Conservation (phyloP, 1,140 invertebrate genomes). For the Drosophila suzukii region DNA sequence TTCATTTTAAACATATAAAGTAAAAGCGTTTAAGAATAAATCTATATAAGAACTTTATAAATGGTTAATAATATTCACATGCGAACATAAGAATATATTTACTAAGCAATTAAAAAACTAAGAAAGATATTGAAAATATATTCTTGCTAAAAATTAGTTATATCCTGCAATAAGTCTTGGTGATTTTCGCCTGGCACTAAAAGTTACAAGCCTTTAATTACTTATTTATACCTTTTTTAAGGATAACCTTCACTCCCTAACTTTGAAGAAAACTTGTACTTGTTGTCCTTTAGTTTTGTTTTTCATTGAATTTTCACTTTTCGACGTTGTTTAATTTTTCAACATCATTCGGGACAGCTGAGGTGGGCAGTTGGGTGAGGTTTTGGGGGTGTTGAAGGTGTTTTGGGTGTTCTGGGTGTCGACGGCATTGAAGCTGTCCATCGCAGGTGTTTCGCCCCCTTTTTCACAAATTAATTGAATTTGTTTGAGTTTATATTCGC, state of each 20-base stretch:
- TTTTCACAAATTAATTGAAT: conserved; percentile 31
- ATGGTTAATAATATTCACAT: too few species aligned
- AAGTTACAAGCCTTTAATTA: neutral
- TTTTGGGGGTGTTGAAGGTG: neutral
- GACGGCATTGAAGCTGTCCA: conserved; percentile 31
- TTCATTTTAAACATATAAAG: too few species aligned
- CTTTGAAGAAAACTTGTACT: neutral
- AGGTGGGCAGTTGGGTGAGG: conserved; percentile 1
- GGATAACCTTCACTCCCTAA: neutral
- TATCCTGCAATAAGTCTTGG: too few species aligned
- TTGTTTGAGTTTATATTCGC: conserved; percentile 6
- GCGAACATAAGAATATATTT: too few species aligned
- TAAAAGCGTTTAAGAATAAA: too few species aligned
- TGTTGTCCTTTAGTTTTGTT: conserved; percentile 8
- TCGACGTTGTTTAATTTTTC: conserved; percentile 40
- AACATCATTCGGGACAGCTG: conserved; percentile 32
- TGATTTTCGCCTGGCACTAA: too few species aligned
- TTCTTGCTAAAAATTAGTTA: too few species aligned
- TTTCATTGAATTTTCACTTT: conserved; percentile 28
- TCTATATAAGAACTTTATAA: too few species aligned
- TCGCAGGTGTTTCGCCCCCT: conserved; percentile 18
- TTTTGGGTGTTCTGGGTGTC: conserved; percentile 3
- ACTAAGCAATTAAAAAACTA: too few species aligned
- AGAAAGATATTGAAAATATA: too few species aligned
- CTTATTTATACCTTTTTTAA: neutral